Evolutionary conservation across 2,113 vertebrate genomes (phyloP).

Genomic region (Corythornis cristatus): DNA sequence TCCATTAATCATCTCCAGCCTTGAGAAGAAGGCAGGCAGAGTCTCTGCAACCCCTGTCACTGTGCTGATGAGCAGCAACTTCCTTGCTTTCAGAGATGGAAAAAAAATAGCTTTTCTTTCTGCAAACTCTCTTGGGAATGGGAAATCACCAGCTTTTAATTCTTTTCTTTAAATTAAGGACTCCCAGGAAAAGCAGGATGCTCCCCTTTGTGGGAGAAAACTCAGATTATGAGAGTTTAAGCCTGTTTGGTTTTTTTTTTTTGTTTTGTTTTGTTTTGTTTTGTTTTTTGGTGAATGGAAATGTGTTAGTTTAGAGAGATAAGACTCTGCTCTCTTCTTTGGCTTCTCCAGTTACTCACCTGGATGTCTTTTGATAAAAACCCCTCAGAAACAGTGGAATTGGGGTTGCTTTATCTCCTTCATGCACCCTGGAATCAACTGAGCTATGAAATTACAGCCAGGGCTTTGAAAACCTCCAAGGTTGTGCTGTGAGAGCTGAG

Average conservation of each 20-base stretch:
- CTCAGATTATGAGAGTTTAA: background rate
- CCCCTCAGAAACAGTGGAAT: background rate
- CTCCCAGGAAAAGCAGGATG: background rate
- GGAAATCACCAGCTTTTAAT: background rate
- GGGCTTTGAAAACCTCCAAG: background rate
- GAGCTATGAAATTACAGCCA: background rate
- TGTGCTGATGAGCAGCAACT: background rate
- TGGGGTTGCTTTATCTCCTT: background rate
- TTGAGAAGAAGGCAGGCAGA: background rate
- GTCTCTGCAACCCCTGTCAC: rapidly evolving
- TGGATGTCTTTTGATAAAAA: background rate
- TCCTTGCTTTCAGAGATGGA: background rate
- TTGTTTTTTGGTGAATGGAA: background rate
- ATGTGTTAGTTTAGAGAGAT: background rate
- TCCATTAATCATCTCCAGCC: background rate
- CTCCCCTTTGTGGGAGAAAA: background rate
- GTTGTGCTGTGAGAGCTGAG: background rate
- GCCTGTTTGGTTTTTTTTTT: background rate
- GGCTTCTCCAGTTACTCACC: background rate
- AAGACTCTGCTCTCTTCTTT: background rate
- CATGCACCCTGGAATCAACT: background rate
- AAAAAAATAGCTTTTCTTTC: background rate
- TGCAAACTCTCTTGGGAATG: background rate
- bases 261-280: too few species aligned
- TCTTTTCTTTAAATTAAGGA: background rate